Conservation (phyloP, 2,797 vertebrate species). For the Rhynchonycteris naso region DNA sequence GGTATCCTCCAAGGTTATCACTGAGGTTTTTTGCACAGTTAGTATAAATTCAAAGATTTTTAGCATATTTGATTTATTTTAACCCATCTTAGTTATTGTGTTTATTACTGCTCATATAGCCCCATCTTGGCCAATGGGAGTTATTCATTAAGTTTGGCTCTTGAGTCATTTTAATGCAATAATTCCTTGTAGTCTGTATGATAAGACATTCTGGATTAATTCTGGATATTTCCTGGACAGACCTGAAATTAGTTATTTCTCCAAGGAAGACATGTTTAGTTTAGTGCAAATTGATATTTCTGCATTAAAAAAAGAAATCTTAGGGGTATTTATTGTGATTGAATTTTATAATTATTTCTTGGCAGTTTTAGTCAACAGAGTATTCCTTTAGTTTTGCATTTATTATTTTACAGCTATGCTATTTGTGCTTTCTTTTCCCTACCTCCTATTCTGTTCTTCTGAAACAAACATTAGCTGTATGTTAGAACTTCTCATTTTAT, state of each 20-base stretch:
- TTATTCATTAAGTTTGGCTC: background rate
- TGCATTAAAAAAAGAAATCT: background rate
- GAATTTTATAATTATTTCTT: constrained; percentile 20
- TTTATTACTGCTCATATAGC: background rate
- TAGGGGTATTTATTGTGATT: background rate
- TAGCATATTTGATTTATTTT: background rate
- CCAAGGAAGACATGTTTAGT: background rate
- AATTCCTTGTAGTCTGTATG: background rate
- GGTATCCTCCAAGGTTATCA: background rate
- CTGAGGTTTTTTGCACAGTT: background rate
- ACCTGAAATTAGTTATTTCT: background rate
- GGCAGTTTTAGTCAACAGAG: background rate
- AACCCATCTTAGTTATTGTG: background rate
- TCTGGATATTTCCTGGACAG: background rate
- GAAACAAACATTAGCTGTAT: background rate
- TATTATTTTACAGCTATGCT: background rate
- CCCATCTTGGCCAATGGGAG: background rate
- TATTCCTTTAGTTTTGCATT: background rate
- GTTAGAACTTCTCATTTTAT: background rate
- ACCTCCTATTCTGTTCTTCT: background rate
- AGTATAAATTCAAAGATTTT: background rate
- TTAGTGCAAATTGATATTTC: background rate
- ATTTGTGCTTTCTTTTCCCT: background rate
- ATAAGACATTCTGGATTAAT: background rate
- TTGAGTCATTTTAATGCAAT: background rate